Percentiles rank a stretch among this genome's conserved stretches.
Evolutionary conservation across 1,140 invertebrate genomes (phyloP).

Genomic region (Copidosoma floridanum): DNA sequence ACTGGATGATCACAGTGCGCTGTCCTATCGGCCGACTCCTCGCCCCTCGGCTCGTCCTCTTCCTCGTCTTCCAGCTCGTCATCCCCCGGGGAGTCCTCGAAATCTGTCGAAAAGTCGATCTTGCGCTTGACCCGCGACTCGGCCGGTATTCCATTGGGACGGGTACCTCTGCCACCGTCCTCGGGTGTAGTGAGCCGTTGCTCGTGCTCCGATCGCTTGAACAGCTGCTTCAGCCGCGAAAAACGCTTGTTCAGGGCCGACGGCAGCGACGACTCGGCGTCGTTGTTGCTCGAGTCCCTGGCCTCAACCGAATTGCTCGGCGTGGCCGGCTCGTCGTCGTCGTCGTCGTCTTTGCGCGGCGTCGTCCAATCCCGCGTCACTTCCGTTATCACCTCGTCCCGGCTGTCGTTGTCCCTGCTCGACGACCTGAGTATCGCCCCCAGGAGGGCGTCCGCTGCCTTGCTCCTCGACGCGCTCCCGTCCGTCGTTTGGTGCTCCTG

Average conservation of each 20-base stretch:
- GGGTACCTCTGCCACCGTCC: conserved; percentile 7
- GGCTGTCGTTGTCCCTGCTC: conserved; percentile 38
- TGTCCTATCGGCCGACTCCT: conserved; percentile 4
- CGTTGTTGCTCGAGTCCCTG: neutral
- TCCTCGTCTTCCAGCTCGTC: no score
- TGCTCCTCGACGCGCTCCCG: conserved; percentile 25
- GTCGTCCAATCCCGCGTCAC: conserved; percentile 33
- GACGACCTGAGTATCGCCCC: conserved; percentile 57
- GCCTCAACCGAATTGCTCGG: no score
- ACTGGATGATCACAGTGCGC: conserved; percentile 17
- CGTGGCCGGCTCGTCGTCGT: neutral
- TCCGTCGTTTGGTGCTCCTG: neutral
- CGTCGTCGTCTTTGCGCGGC: no score
- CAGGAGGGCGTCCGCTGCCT: conserved; percentile 58
- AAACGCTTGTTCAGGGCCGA: conserved; percentile 45
- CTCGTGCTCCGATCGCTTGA: conserved; percentile 44
- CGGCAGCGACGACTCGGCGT: conserved; percentile 41
- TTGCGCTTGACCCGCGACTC: conserved; percentile 12
- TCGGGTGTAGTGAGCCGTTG: neutral
- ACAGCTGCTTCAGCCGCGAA: conserved; percentile 43
- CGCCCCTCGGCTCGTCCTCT: neutral
- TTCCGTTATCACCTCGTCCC: conserved; percentile 37
- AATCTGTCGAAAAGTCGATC: conserved; percentile 10
- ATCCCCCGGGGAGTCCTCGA: conserved; percentile 18
- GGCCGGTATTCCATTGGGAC: neutral